Conservation (phyloP, 1,140 invertebrate genomes). For the Drosophila kurseongensis region DNA sequence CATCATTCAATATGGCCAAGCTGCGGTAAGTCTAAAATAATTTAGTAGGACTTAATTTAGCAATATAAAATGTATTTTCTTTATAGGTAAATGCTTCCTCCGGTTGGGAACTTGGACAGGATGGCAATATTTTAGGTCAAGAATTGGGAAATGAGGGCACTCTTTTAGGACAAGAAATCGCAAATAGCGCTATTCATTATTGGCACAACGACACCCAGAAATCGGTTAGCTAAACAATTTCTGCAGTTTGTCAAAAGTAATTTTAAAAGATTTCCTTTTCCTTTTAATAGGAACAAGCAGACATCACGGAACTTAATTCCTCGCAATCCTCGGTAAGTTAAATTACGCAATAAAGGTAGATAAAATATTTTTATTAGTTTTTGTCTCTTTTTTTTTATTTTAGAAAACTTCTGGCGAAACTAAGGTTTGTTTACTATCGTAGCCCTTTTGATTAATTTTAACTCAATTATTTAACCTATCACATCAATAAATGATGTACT, state of each 20-base stretch:
- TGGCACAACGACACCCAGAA: constrained; percentile 30
- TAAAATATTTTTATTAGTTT: too few species aligned
- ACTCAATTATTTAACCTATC: too few species aligned
- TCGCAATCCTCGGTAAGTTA: constrained; percentile 12
- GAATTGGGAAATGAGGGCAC: constrained; percentile 36
- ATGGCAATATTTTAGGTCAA: constrained; percentile 35
- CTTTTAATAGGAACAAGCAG: constrained; percentile 6
- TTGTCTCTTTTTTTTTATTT: too few species aligned
- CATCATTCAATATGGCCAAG: constrained; percentile 13
- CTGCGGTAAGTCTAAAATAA: constrained; percentile 9
- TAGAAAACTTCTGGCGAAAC: too few species aligned
- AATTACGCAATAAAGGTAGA: neutral
- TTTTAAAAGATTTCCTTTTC: neutral
- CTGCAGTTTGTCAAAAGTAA: neutral
- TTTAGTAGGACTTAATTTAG: too few species aligned
- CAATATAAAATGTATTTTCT: neutral
- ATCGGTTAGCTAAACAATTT: constrained; percentile 5
- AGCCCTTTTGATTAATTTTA: too few species aligned
- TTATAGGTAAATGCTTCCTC: neutral
- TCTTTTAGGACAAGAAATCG: constrained; percentile 7
- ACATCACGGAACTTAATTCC: constrained; percentile 5
- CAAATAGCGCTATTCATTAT: constrained; percentile 25
- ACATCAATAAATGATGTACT: too few species aligned
- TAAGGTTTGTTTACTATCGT: too few species aligned
- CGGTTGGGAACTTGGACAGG: constrained; percentile 18